A percentile compares a stretch with the other conserved stretches of the same genome.
Conservation (phyloP, 2,888 invertebrate genomes). For the Drosophila rellima region DNA sequence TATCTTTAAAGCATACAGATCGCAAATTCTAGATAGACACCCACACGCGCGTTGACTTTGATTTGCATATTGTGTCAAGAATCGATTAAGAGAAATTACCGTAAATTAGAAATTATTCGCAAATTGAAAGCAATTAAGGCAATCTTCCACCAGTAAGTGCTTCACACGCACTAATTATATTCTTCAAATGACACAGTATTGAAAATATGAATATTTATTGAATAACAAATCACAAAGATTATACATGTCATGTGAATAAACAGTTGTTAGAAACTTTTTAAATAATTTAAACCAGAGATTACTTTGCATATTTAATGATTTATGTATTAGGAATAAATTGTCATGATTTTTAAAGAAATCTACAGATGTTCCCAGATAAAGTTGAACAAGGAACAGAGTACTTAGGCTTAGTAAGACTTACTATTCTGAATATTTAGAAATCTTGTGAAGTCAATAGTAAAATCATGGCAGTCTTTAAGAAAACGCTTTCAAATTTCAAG, state of each 20-base stretch:
- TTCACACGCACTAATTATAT: background rate
- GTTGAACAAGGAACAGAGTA: background rate
- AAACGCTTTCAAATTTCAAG: constrained; percentile 29
- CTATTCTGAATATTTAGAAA: background rate
- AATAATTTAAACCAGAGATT: background rate
- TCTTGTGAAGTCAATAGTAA: background rate
- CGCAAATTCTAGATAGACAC: background rate
- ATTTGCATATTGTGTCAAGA: background rate
- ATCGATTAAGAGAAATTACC: background rate
- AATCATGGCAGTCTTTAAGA: constrained; percentile 4
- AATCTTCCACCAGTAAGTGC: background rate
- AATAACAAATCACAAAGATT: background rate
- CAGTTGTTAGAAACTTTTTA: background rate
- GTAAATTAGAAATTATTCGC: constrained; percentile 8
- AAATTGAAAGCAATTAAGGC: constrained; percentile 6
- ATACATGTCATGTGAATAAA: background rate
- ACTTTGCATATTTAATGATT: background rate
- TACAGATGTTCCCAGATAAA: background rate
- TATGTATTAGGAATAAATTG: too few species aligned
- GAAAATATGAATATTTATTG: background rate
- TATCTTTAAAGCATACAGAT: constrained; percentile 1
- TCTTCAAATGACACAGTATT: background rate
- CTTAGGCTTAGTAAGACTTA: background rate
- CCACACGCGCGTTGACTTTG: background rate
- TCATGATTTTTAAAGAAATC: background rate